phyloP scores from a whole-genome alignment of 2,888 invertebrate genomes.

The Candidula unifasciata region DNA sequence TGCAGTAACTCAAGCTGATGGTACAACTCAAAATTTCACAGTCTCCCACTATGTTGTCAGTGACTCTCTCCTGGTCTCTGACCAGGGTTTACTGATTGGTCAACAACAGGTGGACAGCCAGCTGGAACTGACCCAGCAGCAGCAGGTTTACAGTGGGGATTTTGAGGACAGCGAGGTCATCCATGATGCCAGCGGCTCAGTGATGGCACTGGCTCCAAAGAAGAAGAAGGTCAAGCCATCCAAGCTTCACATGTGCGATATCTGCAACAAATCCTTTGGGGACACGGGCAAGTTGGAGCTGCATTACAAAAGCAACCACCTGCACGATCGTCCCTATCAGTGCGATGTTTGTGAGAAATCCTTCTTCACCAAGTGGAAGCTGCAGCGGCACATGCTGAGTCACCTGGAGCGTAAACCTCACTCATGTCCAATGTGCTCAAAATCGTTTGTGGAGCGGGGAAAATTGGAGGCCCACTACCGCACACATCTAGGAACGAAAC shows the following conservation, averaged over 20 bases:
- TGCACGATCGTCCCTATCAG: slow-evolving; percentile 50
- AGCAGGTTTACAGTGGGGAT: slow-evolving; percentile 28
- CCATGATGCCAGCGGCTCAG: slow-evolving; percentile 45
- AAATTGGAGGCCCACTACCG: slow-evolving; percentile 53
- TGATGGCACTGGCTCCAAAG: slow-evolving; percentile 41
- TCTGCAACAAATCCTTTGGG: slow-evolving; percentile 50
- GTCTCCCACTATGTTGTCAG: slow-evolving; percentile 39
- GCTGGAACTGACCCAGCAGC: neutral
- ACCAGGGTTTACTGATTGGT: slow-evolving; percentile 27
- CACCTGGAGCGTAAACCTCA: slow-evolving; percentile 52
- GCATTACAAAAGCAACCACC: slow-evolving; percentile 53
- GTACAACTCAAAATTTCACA: slow-evolving; percentile 11
- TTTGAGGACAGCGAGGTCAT: slow-evolving; percentile 47
- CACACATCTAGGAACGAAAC: slow-evolving; percentile 53
- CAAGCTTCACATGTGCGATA: slow-evolving; percentile 49
- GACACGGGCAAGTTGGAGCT: slow-evolving; percentile 50
- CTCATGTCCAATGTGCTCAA: slow-evolving; percentile 53
- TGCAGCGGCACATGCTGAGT: slow-evolving; percentile 53
- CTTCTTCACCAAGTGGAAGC: slow-evolving; percentile 54
- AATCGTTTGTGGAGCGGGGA: slow-evolving; percentile 52
- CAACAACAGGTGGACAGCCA: slow-evolving; percentile 20
- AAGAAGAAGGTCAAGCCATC: slow-evolving; percentile 43
- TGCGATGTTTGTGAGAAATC: slow-evolving; percentile 53
- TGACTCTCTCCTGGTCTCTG: slow-evolving; percentile 26
- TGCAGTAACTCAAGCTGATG: slow-evolving; percentile 13